Evolutionary conservation across 2,797 vertebrate species (phyloP).

Genomic region (Xiphophorus birchmanni): DNA sequence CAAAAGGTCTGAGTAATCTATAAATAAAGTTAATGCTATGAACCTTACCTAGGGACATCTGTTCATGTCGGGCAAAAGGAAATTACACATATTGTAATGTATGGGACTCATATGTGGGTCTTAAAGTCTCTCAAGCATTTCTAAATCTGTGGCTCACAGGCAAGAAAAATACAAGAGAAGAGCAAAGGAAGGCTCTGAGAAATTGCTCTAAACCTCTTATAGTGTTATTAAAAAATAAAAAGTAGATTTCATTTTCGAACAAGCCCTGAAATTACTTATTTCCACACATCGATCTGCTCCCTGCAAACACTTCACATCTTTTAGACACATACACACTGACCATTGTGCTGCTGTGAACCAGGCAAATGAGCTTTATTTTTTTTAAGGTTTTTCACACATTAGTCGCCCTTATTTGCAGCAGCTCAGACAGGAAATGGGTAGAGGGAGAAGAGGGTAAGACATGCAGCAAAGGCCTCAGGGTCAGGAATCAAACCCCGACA

Average conservation of each 20-base stretch:
- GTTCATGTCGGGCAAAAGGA: conserved; percentile 37
- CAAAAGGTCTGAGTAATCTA: conserved; percentile 17
- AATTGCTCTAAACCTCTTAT: conserved; percentile 40
- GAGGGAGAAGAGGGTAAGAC: neutral
- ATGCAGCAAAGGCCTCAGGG: neutral
- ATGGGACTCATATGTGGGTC: conserved; percentile 28
- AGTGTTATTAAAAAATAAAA: conserved; percentile 30
- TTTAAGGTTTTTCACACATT: neutral
- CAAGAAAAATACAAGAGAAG: conserved; percentile 35
- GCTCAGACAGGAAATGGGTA: neutral
- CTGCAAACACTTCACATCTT: neutral
- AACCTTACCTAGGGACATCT: conserved; percentile 30
- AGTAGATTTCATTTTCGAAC: conserved; percentile 30
- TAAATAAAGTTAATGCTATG: conserved; percentile 22
- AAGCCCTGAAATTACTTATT: neutral
- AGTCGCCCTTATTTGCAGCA: neutral
- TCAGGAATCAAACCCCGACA: neutral
- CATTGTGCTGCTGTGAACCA: neutral
- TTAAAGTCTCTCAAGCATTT: conserved; percentile 27
- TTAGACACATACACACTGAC: neutral
- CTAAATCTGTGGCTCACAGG: conserved; percentile 23
- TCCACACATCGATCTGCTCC: conserved; percentile 1
- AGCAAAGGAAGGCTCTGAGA: conserved; percentile 1
- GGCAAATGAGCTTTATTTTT: neutral
- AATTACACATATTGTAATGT: conserved; percentile 36